These are phyloP conservation scores for Lordiphosa mommai DNA, from an alignment of 1,140 invertebrate species.

Conservation along the genomic window DNA sequence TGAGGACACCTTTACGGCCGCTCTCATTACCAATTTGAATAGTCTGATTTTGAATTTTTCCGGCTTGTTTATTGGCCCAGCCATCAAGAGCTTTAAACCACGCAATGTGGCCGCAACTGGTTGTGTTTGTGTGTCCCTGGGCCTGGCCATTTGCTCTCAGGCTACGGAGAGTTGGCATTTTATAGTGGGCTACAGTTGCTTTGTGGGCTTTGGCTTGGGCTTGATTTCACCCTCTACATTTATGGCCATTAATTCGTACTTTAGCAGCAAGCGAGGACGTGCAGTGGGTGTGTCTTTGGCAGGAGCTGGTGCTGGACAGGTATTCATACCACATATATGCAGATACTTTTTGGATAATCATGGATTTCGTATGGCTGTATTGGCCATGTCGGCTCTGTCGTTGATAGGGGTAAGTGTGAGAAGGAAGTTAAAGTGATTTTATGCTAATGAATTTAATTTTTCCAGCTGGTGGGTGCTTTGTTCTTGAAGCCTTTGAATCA, in stretches of 20 bases:
- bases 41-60: conserved; percentile 86
- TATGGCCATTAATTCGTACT: conserved; percentile 87
- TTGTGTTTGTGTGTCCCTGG: conserved; percentile 82
- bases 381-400: conserved; percentile 83
- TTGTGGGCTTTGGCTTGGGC: conserved; percentile 82
- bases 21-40: conserved; percentile 85
- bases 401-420: conserved; percentile 81
- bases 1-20: conserved; percentile 84
- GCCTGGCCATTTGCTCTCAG: conserved; percentile 83
- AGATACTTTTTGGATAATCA: conserved; percentile 82
- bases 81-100: conserved; percentile 84
- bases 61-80: conserved; percentile 84
- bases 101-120: conserved; percentile 84
- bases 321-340: conserved; percentile 86
- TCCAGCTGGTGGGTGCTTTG: conserved; percentile 70
- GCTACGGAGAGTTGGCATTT: conserved; percentile 84
- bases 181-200: conserved; percentile 84
- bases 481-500: conserved; percentile 58
- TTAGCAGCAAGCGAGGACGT: conserved; percentile 83
- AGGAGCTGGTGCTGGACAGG: conserved; percentile 86
- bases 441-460: not conserved
- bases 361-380: conserved; percentile 82
- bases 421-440: not conserved
- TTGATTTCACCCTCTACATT: conserved; percentile 85
- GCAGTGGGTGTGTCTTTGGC: conserved; percentile 87